Percentiles rank a stretch among this genome's conserved stretches.
Conservation (phyloP, 2,888 invertebrate species). For the Philereme vetulata region DNA sequence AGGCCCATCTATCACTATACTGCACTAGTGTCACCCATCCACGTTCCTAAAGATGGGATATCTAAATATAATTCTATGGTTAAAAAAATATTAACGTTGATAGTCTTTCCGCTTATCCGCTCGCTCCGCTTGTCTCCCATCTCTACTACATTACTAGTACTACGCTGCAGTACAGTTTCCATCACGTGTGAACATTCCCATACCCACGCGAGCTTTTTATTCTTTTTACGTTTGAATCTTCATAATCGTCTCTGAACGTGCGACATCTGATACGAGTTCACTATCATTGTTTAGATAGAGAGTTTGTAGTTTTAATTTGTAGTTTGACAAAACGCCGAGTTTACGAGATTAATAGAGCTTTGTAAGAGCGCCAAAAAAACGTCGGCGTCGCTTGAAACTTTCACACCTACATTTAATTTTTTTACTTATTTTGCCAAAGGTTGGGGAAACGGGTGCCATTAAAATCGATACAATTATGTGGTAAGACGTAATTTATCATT, state of each 20-base stretch:
- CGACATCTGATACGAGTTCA: conserved; percentile 44
- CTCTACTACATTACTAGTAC: conserved; percentile 42
- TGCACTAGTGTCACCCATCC: too few species aligned
- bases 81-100: neutral
- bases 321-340: conserved; percentile 13
- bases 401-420: neutral
- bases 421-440: neutral
- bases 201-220: conserved; percentile 77
- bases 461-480: too few species aligned
- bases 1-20: too few species aligned
- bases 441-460: too few species aligned
- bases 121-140: conserved; percentile 41
- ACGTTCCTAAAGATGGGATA: neutral
- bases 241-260: conserved; percentile 53
- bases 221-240: conserved; percentile 63
- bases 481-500: too few species aligned
- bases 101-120: conserved; percentile 20
- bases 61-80: too few species aligned
- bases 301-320: conserved; percentile 13
- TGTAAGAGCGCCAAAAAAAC: neutral
- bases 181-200: conserved; percentile 83
- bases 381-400: conserved; percentile 1
- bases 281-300: conserved; percentile 35
- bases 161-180: conserved; percentile 62
- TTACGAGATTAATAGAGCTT: conserved; percentile 18